A percentile compares a stretch with the other conserved stretches of the same genome.
Conservation (phyloP, 2,888 invertebrate genomes). For the Perizoma affinitatum region DNA sequence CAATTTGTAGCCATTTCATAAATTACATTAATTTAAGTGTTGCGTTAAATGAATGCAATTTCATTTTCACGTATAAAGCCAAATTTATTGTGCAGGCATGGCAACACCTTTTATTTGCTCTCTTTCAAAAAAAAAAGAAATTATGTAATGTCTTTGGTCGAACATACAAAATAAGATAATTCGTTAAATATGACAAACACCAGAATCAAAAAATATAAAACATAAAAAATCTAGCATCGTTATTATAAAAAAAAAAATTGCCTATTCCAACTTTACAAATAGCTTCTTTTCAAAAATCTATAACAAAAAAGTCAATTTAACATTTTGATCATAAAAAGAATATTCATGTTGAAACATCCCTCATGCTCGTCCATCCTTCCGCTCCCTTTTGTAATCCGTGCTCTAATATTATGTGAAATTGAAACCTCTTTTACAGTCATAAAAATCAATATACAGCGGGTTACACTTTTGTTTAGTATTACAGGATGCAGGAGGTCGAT, state of each 20-base stretch:
- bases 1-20: too few relatives aligned
- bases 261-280: conserved; percentile 23
- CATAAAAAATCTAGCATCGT: conserved; percentile 3
- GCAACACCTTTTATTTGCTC: too few relatives aligned
- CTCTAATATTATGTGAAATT: conserved; percentile 29
- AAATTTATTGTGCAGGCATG: too few relatives aligned
- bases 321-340: conserved; percentile 30
- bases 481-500: too few relatives aligned
- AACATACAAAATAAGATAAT: too few relatives aligned
- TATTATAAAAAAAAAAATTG: conserved; percentile 20
- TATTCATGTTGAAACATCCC: conserved; percentile 31
- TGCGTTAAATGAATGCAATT: too few relatives aligned
- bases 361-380: conserved; percentile 22
- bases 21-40: too few relatives aligned
- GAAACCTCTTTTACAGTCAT: conserved; percentile 22
- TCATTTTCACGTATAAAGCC: too few relatives aligned
- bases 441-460: conserved; percentile 1
- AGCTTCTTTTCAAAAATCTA: conserved; percentile 24
- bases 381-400: conserved; percentile 23
- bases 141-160: too few relatives aligned
- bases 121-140: too few relatives aligned
- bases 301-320: conserved; percentile 26
- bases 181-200: too few relatives aligned
- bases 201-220: conserved; percentile 8
- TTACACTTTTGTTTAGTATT: neutral